phyloP scores from a whole-genome alignment of 2,888 invertebrate genomes.

The Cantharis nigra region DNA sequence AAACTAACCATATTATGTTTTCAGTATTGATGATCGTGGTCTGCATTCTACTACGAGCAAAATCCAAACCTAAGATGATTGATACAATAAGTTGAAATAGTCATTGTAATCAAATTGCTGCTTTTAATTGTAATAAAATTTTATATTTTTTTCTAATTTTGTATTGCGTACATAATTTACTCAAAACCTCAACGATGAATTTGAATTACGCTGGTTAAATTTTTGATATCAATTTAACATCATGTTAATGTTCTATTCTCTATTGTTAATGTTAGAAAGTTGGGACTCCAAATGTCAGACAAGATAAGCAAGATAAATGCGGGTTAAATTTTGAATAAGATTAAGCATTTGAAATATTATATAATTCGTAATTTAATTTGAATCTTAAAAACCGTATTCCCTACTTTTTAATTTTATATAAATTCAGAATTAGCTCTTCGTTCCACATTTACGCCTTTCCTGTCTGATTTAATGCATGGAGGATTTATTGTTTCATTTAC shows the following conservation, averaged over 20 bases:
- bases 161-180: too few relatives aligned
- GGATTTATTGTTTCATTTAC: not conserved
- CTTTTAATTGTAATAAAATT: not conserved
- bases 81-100: slow-evolving; percentile 19
- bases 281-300: not conserved
- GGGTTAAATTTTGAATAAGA: not conserved
- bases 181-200: too few relatives aligned
- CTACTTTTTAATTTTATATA: not conserved
- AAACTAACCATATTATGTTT: slow-evolving; percentile 16
- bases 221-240: too few relatives aligned
- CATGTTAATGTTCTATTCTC: too few relatives aligned
- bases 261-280: not conserved
- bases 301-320: not conserved
- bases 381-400: not conserved
- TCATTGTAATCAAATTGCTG: not conserved
- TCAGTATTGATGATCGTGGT: slow-evolving; percentile 40
- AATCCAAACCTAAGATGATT: slow-evolving; percentile 32
- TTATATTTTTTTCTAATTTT: not conserved
- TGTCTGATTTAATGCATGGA: not conserved
- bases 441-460: not conserved
- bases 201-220: too few relatives aligned
- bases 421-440: not conserved
- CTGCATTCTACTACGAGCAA: slow-evolving; percentile 37
- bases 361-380: not conserved
- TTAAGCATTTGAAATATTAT: not conserved